Evolutionary conservation across 2,888 invertebrate species (phyloP).

Genomic region (Tigriopus californicus): DNA sequence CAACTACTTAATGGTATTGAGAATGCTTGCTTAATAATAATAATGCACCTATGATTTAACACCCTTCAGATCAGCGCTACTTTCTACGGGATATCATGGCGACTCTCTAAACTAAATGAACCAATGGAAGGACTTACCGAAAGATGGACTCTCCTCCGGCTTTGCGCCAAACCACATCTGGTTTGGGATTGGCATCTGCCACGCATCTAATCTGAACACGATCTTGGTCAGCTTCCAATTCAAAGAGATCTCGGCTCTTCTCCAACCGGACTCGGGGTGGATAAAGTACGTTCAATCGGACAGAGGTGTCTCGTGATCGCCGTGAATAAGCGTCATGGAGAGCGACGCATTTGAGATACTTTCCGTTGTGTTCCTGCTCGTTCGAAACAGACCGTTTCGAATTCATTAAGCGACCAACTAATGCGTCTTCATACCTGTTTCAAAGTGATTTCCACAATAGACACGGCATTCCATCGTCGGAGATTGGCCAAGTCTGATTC

Average conservation of each 20-base stretch:
- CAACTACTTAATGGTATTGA: too few species aligned
- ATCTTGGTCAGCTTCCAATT: slow-evolving; percentile 9
- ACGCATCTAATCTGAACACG: neutral
- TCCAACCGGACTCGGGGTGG: neutral
- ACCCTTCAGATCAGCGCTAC: too few species aligned
- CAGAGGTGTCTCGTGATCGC: neutral
- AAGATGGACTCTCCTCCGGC: slow-evolving; percentile 4
- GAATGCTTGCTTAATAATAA: too few species aligned
- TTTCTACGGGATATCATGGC: too few species aligned
- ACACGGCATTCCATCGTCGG: slow-evolving; percentile 5
- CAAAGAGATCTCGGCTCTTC: neutral
- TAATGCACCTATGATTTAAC: too few species aligned
- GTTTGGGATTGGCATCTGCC: slow-evolving; percentile 10
- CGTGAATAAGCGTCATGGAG: slow-evolving; percentile 13
- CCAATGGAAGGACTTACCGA: slow-evolving; percentile 4
- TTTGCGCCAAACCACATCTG: slow-evolving; percentile 14
- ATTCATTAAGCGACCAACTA: too few species aligned
- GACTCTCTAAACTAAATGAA: too few species aligned
- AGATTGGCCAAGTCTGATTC: slow-evolving; percentile 6
- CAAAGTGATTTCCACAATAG: neutral
- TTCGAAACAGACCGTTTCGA: too few species aligned
- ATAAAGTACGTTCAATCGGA: slow-evolving; percentile 6
- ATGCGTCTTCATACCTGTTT: neutral
- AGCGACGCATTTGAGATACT: neutral
- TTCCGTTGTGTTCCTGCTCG: neutral